Evolutionary conservation across 2,888 invertebrate species (phyloP), one percentile per base, ranked within the genome.

Genomic region (Mechanitis messenoides): DNA sequence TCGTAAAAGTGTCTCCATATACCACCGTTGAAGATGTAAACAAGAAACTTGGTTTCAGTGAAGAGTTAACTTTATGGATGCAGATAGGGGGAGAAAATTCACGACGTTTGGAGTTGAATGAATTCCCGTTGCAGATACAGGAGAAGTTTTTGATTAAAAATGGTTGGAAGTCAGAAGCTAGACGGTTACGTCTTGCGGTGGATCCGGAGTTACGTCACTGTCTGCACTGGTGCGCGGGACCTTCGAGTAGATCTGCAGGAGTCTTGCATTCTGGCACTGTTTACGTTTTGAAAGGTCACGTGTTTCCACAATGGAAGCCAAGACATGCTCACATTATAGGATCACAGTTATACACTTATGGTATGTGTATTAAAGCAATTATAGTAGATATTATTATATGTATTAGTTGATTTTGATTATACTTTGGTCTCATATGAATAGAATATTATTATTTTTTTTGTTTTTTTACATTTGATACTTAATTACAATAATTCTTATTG

Each of bases 221-320:
- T 63, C 78, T 93, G 64, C 87, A 92, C 55, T 93, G 93, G 85
- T 92, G 92, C 72, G 89, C 91, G 9, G 93, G 93, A 7, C 93
- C 93, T 31, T 85, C 91, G 33, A 84, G 85, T 0, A 84, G 88
- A 2, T 83, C 87, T 9, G 80, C 89, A 50, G 91, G 85, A 46
- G 80, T 87, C 4, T 68, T 82, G 20, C 78, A 78, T 45, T 90
- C 92, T 59, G 88, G 91, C 35, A 91, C 91, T 60, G 79, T 92
- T 55, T 85, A 92, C 69, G 90, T 93, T 55, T 80, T 93, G 57
- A 93, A 93, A 78, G 93, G 93, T 55, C 90, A 93, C 68, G 93
- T 93, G 56, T 92, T 93, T 70, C 93, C 93, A 47, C 93, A 93
- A 75, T 93, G 93, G 93, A 92, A 92, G 75, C 87, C 91, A 59